Conservation (phyloP, 2,888 invertebrate genomes). For the Gastrophysa polygoni region DNA sequence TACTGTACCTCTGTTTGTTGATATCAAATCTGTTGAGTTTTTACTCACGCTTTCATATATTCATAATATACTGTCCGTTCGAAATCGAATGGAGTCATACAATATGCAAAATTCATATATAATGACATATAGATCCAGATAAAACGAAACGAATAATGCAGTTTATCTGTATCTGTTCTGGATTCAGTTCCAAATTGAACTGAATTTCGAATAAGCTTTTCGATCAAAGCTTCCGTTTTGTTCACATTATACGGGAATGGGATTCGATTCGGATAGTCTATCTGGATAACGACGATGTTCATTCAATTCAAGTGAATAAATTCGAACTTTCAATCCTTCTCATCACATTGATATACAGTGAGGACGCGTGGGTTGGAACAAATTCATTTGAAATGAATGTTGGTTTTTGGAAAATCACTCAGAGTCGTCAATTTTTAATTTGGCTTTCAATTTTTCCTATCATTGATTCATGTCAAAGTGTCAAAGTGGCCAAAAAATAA, state of each 20-base stretch:
- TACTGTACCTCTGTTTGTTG: no score
- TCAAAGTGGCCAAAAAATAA: no score
- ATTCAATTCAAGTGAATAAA: not conserved
- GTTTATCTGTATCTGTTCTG: constrained; percentile 8
- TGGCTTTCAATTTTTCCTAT: no score
- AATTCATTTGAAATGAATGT: no score
- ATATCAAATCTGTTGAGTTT: no score
- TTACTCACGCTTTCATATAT: not conserved
- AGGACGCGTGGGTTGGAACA: no score
- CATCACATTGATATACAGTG: no score
- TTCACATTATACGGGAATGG: constrained; percentile 18
- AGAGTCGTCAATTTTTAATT: no score
- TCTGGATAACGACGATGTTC: not conserved
- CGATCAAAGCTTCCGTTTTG: constrained; percentile 15
- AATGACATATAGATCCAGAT: not conserved
- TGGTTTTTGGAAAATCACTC: no score
- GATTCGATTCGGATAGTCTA: constrained; percentile 10
- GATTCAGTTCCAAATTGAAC: constrained; percentile 13
- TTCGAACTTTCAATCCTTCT: not conserved
- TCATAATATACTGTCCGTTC: not conserved
- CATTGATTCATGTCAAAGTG: no score
- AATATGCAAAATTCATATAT: not conserved
- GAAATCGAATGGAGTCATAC: not conserved
- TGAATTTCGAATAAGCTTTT: constrained; percentile 7
- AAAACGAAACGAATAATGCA: not conserved